These are phyloP conservation scores for Gephyroberyx darwinii DNA, from an alignment of 2,797 vertebrate genomes.

Conservation along the genomic window DNA sequence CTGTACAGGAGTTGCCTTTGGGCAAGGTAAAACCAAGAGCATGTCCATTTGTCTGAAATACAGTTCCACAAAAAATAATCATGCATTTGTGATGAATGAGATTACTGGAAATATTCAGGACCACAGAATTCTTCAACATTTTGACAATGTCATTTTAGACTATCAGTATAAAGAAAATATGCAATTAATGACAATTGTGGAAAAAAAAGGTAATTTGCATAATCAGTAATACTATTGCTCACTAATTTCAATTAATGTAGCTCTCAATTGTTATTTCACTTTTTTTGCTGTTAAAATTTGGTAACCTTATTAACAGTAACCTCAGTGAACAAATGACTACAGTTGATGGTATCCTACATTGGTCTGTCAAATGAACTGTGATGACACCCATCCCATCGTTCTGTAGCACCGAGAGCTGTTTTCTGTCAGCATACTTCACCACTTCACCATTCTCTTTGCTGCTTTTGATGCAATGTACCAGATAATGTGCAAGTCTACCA, in stretches of 20 bases:
- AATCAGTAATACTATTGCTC: constrained; percentile 13
- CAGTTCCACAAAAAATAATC: constrained; percentile 54
- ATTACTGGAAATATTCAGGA: constrained; percentile 30
- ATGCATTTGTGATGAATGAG: constrained; percentile 62
- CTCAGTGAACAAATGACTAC: constrained; percentile 4
- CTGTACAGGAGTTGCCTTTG: constrained; percentile 21
- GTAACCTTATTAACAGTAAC: constrained; percentile 4
- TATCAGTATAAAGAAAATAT: constrained; percentile 28
- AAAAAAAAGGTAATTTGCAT: constrained; percentile 2
- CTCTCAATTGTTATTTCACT: constrained; percentile 1
- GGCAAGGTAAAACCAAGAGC: constrained; percentile 50
- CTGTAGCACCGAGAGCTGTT: background rate
- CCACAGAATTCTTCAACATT: constrained; percentile 9
- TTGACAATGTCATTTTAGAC: constrained; percentile 13
- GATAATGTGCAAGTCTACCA: background rate
- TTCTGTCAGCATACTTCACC: background rate
- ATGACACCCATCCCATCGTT: background rate
- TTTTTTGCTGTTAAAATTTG: constrained; percentile 4
- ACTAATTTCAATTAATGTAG: constrained; percentile 15
- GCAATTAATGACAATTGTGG: constrained; percentile 26
- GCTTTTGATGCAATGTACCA: background rate
- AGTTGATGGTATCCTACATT: constrained; percentile 19
- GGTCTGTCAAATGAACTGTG: background rate
- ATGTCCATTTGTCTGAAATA: constrained; percentile 42
- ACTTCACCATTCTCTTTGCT: background rate